Percentiles rank a stretch among this genome's conserved stretches.
phyloP scores from a whole-genome alignment of 2,888 invertebrate species.

The Cataglyphis cursor region DNA sequence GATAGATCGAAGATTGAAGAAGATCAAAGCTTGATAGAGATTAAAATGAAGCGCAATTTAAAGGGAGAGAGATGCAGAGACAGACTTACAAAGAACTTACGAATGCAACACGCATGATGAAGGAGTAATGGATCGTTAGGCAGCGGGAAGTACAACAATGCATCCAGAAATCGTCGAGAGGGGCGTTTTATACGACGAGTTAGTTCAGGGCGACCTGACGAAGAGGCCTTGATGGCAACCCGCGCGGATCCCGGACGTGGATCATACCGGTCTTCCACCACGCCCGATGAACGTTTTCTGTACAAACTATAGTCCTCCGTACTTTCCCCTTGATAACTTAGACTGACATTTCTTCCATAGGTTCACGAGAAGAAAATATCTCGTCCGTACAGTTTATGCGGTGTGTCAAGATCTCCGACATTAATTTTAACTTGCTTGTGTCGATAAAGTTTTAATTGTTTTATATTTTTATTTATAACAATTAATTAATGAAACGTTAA shows the following conservation, averaged over 20 bases:
- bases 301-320: slow-evolving; percentile 15
- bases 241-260: slow-evolving; percentile 65
- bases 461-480: not conserved
- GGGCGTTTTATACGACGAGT: slow-evolving; percentile 83
- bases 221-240: slow-evolving; percentile 80
- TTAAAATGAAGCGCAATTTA: not conserved
- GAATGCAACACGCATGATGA: slow-evolving; percentile 73
- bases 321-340: slow-evolving; percentile 58
- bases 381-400: not conserved
- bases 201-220: slow-evolving; percentile 74
- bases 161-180: slow-evolving; percentile 73
- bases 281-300: slow-evolving; percentile 65
- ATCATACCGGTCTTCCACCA: slow-evolving; percentile 73
- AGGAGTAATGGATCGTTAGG: slow-evolving; percentile 69
- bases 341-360: slow-evolving; percentile 55
- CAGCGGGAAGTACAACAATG: slow-evolving; percentile 76
- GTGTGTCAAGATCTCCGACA: not conserved
- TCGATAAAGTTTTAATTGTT: not conserved
- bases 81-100: slow-evolving; percentile 72
- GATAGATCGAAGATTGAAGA: not conserved
- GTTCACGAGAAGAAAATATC: not conserved
- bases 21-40: too few species aligned
- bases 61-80: not conserved
- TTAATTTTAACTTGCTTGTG: not conserved
- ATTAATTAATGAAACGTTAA: not conserved